Base-by-base conservation (phyloP, 2,113 vertebrate genomes). In the Etia nguti region DNA sequence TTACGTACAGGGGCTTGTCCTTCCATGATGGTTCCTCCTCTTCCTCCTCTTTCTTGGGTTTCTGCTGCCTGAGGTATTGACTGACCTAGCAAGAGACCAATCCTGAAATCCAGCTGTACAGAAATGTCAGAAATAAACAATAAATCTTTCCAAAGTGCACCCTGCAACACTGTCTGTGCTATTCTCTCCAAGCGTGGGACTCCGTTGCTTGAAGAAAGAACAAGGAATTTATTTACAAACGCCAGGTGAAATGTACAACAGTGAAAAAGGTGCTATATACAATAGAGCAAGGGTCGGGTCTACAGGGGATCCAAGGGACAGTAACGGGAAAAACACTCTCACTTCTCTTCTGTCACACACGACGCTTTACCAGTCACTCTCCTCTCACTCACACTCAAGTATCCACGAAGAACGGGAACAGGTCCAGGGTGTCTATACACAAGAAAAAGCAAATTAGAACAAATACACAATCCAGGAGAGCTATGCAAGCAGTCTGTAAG, bases 41-140 rank as follows among this genome's bases (percentile, higher is more conserved):
- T 29, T 29, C n/a, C n/a, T n/a, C n/a, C n/a, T n/a, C n/a, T n/a
- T n/a, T n/a, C n/a, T n/a, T n/a, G n/a, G n/a, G n/a, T n/a, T n/a
- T n/a, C n/a, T n/a, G n/a, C n/a, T n/a, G n/a, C n/a, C n/a, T n/a
- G n/a, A n/a, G n/a, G n/a, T n/a, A n/a, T n/a, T n/a, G n/a, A n/a
- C n/a, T n/a, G 87, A 26, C 92, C 90, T 77, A 92, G 86, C 89
- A 57, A 52, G 85, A 96, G 92, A 75, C 88, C 94, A 4, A 90
- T 88, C 6, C 81, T 94, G 1, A 96, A 97, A 60, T 80, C 94
- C 85, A 93, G 89, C 57, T 94, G 55, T 1, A 88, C 31, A 9
- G 84, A 91, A 15, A 86, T 29, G 46, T 87, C 85, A 15, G 80
- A 75, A 12, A 94, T 83, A 26, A 84, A 83, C 56, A 10, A 41